Base-by-base conservation (phyloP, 2,113 vertebrate genomes). In the Cyprinus carpio region DNA sequence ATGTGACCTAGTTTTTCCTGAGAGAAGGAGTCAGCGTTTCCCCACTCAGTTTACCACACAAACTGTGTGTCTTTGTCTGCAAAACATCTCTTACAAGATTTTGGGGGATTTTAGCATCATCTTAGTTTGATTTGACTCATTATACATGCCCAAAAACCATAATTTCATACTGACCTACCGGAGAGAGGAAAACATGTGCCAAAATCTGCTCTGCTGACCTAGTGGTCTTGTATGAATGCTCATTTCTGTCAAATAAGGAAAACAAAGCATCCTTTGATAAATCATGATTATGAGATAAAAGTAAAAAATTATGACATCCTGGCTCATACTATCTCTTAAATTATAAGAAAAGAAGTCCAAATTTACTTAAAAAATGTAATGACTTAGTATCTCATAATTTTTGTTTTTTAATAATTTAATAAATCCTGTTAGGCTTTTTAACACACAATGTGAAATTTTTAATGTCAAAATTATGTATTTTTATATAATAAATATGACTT, bases 51-150 rank as follows among this genome's bases (percentile, higher is more conserved):
- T 76, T 27, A 27, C 40, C 40, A 76, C 49, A 76, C 49, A 23
- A 3, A 54, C 20, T 37, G 54, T 60, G 67, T 71, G 67, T 71
- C 4, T 40, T 23, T 40, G 34, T 40, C 31, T 62, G 20, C 54
- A 62, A n/a, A 62, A 79, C 31, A 40, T 71, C 76, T 16, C 31
- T 4, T n/a, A 25, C 10, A 78, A 13, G 11, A 15, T n/a, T 58
- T 77, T 78, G 3, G 4, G 49, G 31, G 27, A 12, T 37, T 79
- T 37, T 60, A 23, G 76, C 76, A 8, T 62, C 49, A 40, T 79
- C 31, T 23, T 56, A 60, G 76, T 62, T 79, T 79, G 54, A 60
- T 78, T 78, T 60, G 75, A 78, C 18, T 78, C 27, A 58, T 37
- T 78, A 60, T 60, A 23, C 31, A 34, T 58, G 51, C 29, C 29